Evolutionary conservation across 2,797 vertebrate genomes (phyloP).

Genomic region (Manis javanica): DNA sequence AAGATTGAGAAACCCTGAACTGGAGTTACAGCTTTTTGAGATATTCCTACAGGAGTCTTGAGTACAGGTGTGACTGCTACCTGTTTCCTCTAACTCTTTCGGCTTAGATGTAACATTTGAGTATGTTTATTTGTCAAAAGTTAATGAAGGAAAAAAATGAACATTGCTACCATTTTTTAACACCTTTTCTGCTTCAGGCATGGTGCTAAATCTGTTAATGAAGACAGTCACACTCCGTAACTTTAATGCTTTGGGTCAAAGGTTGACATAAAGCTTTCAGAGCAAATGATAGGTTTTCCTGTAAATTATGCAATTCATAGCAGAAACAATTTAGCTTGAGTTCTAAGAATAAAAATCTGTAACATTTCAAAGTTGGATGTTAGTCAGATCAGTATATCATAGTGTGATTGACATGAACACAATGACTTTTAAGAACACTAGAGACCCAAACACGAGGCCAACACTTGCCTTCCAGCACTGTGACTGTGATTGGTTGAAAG

Average conservation of each 20-base stretch:
- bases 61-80: neutral
- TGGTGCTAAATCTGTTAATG: neutral
- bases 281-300: neutral
- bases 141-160: neutral
- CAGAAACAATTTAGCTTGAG: neutral
- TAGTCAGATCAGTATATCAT: neutral
- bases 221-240: neutral
- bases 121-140: constrained; percentile 21
- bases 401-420: neutral
- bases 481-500: neutral
- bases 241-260: neutral
- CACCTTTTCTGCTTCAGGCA: neutral
- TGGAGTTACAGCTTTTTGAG: neutral
- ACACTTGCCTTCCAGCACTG: neutral
- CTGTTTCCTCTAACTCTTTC: neutral
- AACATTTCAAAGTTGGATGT: neutral
- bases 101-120: neutral
- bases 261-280: neutral
- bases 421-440: neutral
- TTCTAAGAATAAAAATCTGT: neutral
- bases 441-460: neutral
- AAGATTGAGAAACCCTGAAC: neutral
- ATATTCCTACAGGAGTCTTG: neutral
- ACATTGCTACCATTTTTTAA: neutral
- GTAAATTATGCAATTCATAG: neutral